Evolutionary conservation across 1,140 invertebrate species (phyloP).

Genomic region (Heliconius himera): DNA sequence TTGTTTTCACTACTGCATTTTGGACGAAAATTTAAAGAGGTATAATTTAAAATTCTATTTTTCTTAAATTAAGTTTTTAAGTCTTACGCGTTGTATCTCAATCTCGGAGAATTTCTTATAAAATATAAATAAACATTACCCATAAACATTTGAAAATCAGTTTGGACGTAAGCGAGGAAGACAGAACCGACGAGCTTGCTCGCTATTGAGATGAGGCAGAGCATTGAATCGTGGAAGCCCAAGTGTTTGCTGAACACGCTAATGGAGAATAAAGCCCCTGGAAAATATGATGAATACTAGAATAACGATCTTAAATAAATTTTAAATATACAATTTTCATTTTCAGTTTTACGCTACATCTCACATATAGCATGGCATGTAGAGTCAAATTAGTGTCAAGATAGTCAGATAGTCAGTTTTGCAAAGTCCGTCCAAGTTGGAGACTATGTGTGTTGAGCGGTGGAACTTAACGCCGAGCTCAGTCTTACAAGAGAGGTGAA

Average conservation of each 20-base stretch:
- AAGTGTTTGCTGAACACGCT: constrained; percentile 72
- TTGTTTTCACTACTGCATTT: no score
- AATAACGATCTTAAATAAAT: not conserved
- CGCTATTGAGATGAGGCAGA: constrained; percentile 67
- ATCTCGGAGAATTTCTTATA: no score
- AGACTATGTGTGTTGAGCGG: not conserved
- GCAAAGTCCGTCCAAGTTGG: not conserved
- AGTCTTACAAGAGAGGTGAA: no score
- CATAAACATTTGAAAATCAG: constrained; percentile 70
- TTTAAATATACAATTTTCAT: not conserved
- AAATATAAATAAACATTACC: constrained; percentile 48
- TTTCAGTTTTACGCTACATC: not conserved
- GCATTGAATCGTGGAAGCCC: constrained; percentile 66
- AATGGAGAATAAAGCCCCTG: constrained; percentile 72
- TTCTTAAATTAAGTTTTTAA: no score
- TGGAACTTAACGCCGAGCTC: not conserved
- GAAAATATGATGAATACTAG: constrained; percentile 18
- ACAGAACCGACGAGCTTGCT: constrained; percentile 66
- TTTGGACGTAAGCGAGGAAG: constrained; percentile 59
- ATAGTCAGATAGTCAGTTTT: not conserved
- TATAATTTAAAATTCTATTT: no score
- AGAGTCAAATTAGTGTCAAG: not conserved
- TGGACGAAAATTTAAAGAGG: no score
- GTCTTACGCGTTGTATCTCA: no score
- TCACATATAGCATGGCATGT: not conserved